These are phyloP conservation scores for Periphyllus acericola DNA, from an alignment of 2,888 invertebrate species.

Conservation along the genomic window DNA sequence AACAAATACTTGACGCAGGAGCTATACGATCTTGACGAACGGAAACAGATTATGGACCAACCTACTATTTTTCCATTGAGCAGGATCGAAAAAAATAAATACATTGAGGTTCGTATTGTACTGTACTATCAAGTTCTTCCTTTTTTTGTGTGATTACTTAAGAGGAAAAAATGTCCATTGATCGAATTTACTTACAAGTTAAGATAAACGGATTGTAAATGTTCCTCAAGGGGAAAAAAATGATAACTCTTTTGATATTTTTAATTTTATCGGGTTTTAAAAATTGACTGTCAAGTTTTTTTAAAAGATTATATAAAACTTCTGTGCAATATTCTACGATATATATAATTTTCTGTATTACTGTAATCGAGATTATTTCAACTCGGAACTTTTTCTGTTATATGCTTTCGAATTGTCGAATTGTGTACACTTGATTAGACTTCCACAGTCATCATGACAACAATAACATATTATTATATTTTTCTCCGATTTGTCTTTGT, in stretches of 20 bases:
- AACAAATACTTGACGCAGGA: constrained; percentile 78
- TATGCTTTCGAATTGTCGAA: neutral
- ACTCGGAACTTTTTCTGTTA: neutral
- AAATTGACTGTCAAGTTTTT: no score
- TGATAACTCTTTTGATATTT: no score
- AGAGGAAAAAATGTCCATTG: no score
- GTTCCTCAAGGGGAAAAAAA: no score
- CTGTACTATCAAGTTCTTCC: neutral
- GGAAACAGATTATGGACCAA: constrained; percentile 71
- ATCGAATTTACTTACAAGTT: no score
- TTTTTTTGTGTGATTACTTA: no score
- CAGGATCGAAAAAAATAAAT: constrained; percentile 73
- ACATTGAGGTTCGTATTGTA: constrained; percentile 70
- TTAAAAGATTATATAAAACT: no score
- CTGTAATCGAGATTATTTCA: neutral
- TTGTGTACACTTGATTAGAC: neutral
- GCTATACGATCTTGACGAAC: constrained; percentile 68
- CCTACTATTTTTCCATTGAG: constrained; percentile 75
- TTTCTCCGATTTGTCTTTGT: no score
- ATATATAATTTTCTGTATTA: neutral
- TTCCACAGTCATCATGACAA: neutral
- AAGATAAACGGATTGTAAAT: no score
- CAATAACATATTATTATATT: no score
- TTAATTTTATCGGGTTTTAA: no score
- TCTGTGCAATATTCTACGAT: neutral